Base-by-base conservation (phyloP, 64 coral and sea anemone species). In the Platygyra sinensis region DNA sequence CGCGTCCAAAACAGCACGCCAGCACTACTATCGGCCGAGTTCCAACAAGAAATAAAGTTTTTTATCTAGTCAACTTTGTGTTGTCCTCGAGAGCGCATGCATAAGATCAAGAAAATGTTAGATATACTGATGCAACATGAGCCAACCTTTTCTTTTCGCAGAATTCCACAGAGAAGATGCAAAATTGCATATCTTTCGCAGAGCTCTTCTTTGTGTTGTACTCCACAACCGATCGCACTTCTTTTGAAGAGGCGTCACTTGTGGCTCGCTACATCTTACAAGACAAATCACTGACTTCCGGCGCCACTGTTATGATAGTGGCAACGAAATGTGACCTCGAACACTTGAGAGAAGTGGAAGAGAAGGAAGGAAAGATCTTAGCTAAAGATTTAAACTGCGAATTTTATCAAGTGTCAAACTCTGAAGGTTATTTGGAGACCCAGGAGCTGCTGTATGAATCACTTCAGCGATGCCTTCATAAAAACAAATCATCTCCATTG, bases 121-220 rank as follows among this genome's bases (percentile, higher is more conserved):
- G 39, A 46, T 46, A 46, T 6, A 46, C 39, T 46, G 39, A 8
- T 46, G 39, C 39, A 46, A 5, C 39, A 36, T 36, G 33, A 36
- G 33, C 33, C 33, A 4, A 46, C 5, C 39, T 52, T 92, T 20
- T 30, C 28, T 61, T 74, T 80, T 46, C 77, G 2, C 74, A 96
- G 94, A 96, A 96, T 87, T 93, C 94, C 24, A 86, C 69, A 0
- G 88, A 90, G 13, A 96, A 96, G 31, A 89, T 96, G 67, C 86
- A 89, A 75, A 87, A 17, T 27, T 92, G 91, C 31, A 71, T 90
- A 10, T 82, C 91, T 22, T 93, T 89, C 6, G 91, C 86, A 25
- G 94, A 96, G 32, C 67, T 96, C 52, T 96, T 96, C 60, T 79
- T 96, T 51, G 62, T 96, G 69, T 73, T 96, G 19, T 96, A 93